Evolutionary conservation across 2,888 invertebrate species (phyloP), one percentile per base, ranked within the genome.

Genomic region (Dryomyza anilis): DNA sequence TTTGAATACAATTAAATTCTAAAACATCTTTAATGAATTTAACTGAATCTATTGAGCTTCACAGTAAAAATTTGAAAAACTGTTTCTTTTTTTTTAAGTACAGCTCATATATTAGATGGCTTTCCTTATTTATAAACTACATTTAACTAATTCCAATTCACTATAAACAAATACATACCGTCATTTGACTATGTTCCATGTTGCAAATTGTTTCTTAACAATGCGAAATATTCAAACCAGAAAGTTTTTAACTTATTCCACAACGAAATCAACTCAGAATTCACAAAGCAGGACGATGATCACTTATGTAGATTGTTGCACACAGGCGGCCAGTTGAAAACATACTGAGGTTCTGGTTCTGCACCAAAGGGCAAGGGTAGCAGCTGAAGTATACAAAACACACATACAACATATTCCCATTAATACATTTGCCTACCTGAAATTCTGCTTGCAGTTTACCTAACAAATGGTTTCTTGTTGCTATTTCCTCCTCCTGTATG

Each of bases 151-250:
- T 12, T 33, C 10, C 14, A 8, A 36, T 2, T 27, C 12, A 8
- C 6, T 36, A 14, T 27, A 25, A n/a, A 2, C n/a, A 50, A 2
- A 25, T 14, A 46, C 45, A 29, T 29, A 61, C 61, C 61, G n/a
- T n/a, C n/a, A 43, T 29, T 61, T 53, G 52, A 43, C 36, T 48
- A 16, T 50, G 45, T 16, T 61, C 61, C 61, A 61, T 53, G 14
- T 43, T 3, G 3, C 8, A 59, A 58, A 6, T 27, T 10, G 27
- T 58, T 27, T 43, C 43, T 12, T 59, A 33, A 29, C 27, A 21
- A 16, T 29, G 19, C 12, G 21, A 19, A 33, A 19, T 14, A 29
- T 53, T 52, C 61, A 61, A 61, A 61, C 61, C 43, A 61, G 61
- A 61, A 39, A 29, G 4, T 6, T 14, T 19, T 21, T 50, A 33